Evolutionary conservation across 2,113 vertebrate genomes (phyloP), one percentile per base, ranked within the genome.

Genomic region (Podarcis cretensis): DNA sequence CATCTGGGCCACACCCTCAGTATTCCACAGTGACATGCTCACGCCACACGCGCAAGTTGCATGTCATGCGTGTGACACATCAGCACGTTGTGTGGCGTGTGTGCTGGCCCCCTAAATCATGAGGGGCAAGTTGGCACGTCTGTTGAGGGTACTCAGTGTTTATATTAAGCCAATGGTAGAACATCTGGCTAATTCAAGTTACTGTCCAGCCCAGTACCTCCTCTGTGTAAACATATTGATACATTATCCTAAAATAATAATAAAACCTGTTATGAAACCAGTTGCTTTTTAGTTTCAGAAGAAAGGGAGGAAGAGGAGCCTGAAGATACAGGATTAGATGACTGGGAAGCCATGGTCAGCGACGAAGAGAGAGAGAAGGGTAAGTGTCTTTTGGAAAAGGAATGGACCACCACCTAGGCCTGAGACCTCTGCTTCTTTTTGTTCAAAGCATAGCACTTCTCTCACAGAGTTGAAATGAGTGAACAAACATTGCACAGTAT

Each of bases 311-410:
- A 97, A 66, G 96, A 97, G 71, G 96, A 97, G 87, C 87, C 87
- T 0, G 98, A 99, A 3, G 96, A 97, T 43, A 96, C 89, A 0
- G 98, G 97, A 77, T 90, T 99, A 69, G 99, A 99, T 94, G 98
- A 99, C 95, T 99, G 99, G 99, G 99, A 99, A 96, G 98, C 98
- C 82, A 99, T 99, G 95, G 98, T 97, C 95, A 99, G 98, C 75
- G 99, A 99, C 73, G 98, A 99, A 93, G 99, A 99, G 82, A 95
- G 86, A 94, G 97, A 97, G 84, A 96, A 97, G 95, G 97, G 97
- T 97, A 59, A 91, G 88, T 92, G 80, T 25, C 10, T 78, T 77
- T 37, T 82, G 8, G 18, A 89, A 69, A 69, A 89, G 16, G 27
- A 82, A 48, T 7, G 35, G 4, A 83, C 32, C 48, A 2, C 5